These are phyloP conservation scores for Toxotes lorentzi DNA, from an alignment of 2,797 vertebrate genomes.

Conservation along the genomic window DNA sequence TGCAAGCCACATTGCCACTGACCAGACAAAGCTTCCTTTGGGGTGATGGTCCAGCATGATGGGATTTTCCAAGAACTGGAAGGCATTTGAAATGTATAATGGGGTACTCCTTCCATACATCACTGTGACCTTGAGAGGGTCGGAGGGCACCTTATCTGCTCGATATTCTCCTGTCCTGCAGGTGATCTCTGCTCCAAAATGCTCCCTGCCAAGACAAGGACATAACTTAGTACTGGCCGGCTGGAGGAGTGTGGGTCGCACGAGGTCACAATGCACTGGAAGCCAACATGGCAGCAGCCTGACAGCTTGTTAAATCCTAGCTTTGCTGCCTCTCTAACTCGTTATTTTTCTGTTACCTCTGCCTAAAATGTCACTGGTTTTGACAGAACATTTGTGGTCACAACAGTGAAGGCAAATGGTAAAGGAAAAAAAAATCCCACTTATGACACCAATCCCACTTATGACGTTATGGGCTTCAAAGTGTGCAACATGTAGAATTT, in stretches of 20 bases:
- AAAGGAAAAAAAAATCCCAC: conserved; percentile 30
- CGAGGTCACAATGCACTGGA: conserved; percentile 55
- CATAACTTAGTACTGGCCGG: conserved; percentile 46
- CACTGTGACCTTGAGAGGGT: conserved; percentile 68
- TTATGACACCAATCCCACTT: conserved; percentile 56
- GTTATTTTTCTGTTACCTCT: conserved; percentile 68
- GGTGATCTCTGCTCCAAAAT: conserved; percentile 78
- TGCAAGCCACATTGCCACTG: conserved; percentile 45
- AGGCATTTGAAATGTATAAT: conserved; percentile 64
- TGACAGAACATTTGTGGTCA: conserved; percentile 58
- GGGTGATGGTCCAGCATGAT: conserved; percentile 75
- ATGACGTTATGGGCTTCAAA: conserved; percentile 66
- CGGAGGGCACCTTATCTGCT: conserved; percentile 78
- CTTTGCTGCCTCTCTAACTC: conserved; percentile 60
- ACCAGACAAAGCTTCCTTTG: conserved; percentile 85
- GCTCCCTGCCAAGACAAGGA: conserved; percentile 78
- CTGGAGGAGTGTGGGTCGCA: conserved; percentile 37
- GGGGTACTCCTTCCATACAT: conserved; percentile 79
- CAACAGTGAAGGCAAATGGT: conserved; percentile 35
- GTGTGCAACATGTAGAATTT: conserved; percentile 55
- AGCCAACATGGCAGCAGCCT: conserved; percentile 66
- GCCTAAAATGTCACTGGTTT: conserved; percentile 65
- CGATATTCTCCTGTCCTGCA: conserved; percentile 82
- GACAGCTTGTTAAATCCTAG: conserved; percentile 74
- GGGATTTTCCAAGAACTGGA: conserved; percentile 84